Evolutionary conservation across 1,140 invertebrate genomes (phyloP), one percentile per base, ranked within the genome.

Genomic region (Armadillidium nasatum): DNA sequence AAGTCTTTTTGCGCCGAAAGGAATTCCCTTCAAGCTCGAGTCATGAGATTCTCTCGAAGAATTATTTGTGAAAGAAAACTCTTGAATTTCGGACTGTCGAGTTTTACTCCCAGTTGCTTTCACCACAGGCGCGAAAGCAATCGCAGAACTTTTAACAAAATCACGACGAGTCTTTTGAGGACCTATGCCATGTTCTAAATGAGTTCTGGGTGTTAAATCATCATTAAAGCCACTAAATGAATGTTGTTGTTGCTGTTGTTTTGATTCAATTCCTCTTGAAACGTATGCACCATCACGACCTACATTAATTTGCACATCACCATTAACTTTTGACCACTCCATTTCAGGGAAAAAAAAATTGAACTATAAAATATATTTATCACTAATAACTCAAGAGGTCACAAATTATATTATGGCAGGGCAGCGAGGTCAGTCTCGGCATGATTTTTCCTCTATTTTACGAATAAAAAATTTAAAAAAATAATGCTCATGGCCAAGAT

Each of bases 401-500:
- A 6, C 33, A 33, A 33, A 1, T 33, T 33, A 3, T 33, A 33
- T 33, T 33, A 33, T 6, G 50, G 50, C 50, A 60, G 50, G 50
- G 50, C 50, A 60, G 50, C 50, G 50, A 33, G 50, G 50, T 60
- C 50, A 60, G 19, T 60, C 50, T 60, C 50, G 50, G 50, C 50
- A 15, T 60, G 50, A 60, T 19, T 60, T 60, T 60, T 60, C 7
- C 19, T 60, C 19, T 19, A 13, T 60, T 60, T 33, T 33, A 33
- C 33, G n/a, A n/a, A n/a, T n/a, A n/a, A 50, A 50, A 15, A 50
- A 15, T 9, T 50, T 15, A 50, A 15, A 50, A 15, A 50, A 50
- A 50, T 9, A 10, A 10, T 10, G 46, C 9, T 50, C 46, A 50
- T 50, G 15, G 46, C 46, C 46, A 15, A 15, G 46, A 15, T 15